Evolutionary conservation across 2,888 invertebrate genomes (phyloP), one percentile per base, ranked within the genome.

Genomic region (Heliconius aoede): DNA sequence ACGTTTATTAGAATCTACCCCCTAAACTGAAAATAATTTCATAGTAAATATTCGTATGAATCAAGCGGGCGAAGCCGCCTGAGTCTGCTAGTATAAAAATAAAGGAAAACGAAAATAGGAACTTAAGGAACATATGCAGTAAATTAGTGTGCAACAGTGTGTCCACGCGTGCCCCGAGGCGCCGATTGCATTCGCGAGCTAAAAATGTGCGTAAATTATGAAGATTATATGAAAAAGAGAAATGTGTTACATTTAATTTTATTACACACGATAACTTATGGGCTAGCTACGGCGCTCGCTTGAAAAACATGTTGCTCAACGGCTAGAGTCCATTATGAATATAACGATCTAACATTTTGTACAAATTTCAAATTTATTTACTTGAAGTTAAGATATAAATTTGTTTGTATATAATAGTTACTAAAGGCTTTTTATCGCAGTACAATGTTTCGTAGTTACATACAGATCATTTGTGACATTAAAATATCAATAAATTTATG

Each of bases 191-290:
- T 89, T 89, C 89, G 91, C 91, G 82, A 90, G 90, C 92, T 92
- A 91, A 94, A 94, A 94, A 92, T 92, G 89, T 90, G 88, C 90
- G 93, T 94, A 94, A 93, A 93, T 93, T 93, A 93, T 93, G 89
- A 93, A 94, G 93, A 94, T 94, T 93, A 93, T 90, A 91, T 90
- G 93, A 92, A 93, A 94, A 94, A 92, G 93, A 94, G 92, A 93
- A 94, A 94, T 93, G 93, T 93, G 93, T 91, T 93, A 93, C 93
- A 94, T 94, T 94, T 94, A 93, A 94, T 94, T 94, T 94, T 94
- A 94, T 94, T 94, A 93, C 93, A 90, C 86, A 88, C 93, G 90
- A 94, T 94, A 94, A 94, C 89, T 94, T 94, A 93, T 92, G 90
- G 87, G 83, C 91, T 93, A 91, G 94, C 88, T 87, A 85, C 89